phyloP scores from a whole-genome alignment of 2,113 vertebrate species.

The Pseudonaja textilis region DNA sequence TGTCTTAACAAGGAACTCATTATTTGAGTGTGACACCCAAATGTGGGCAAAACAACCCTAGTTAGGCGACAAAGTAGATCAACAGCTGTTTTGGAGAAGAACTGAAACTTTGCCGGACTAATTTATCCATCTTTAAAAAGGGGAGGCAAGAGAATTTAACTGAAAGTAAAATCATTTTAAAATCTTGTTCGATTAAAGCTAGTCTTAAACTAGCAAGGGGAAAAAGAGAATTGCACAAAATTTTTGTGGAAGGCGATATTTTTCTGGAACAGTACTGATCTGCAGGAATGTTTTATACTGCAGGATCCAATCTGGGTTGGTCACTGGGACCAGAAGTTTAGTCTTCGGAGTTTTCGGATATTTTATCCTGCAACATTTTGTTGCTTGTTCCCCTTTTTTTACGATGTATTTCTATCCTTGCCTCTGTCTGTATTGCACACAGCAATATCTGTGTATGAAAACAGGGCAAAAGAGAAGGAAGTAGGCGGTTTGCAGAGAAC shows the following conservation, averaged over 20 bases:
- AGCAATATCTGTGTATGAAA: neutral
- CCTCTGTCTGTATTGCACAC: neutral
- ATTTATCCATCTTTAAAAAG: neutral
- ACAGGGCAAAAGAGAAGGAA: too few relatives aligned
- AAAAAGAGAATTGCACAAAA: neutral
- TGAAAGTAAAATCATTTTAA: neutral
- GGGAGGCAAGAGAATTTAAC: neutral
- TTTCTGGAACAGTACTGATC: neutral
- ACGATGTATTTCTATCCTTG: neutral
- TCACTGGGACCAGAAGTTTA: too few relatives aligned
- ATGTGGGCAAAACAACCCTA: neutral
- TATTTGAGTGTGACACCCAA: neutral
- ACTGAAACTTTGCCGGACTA: neutral
- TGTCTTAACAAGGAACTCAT: neutral
- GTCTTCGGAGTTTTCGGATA: too few relatives aligned
- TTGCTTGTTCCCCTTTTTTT: neutral
- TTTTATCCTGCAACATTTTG: neutral
- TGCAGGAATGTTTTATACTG: neutral
- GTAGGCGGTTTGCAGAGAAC: neutral
- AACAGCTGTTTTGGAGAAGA: neutral
- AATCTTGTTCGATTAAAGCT: neutral
- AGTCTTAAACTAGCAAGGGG: neutral
- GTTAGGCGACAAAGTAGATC: too few relatives aligned
- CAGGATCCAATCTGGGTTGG: too few relatives aligned
- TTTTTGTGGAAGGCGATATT: neutral